These are phyloP conservation scores for Gambusia holbrooki DNA, from an alignment of 2,113 vertebrate genomes.

Conservation along the genomic window DNA sequence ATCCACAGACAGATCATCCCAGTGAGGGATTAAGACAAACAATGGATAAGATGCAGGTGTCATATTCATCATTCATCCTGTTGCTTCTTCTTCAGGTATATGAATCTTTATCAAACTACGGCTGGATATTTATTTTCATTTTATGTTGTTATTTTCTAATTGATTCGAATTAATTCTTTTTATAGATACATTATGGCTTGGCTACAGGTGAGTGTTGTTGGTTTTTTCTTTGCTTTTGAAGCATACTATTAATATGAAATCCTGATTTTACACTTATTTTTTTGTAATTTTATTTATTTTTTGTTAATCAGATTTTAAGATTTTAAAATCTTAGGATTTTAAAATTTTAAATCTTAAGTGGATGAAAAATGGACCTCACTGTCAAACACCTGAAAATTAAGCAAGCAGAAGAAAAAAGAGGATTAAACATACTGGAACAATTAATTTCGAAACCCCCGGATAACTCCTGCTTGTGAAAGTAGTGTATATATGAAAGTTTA, in stretches of 20 bases:
- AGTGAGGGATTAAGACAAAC: constrained; percentile 19
- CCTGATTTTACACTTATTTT: neutral
- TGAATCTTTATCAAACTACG: neutral
- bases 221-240: neutral
- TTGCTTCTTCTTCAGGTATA: constrained; percentile 76
- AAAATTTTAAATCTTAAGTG: neutral
- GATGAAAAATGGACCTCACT: neutral
- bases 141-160: neutral
- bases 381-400: too few relatives aligned
- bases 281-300: too few relatives aligned
- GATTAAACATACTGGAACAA: neutral
- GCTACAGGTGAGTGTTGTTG: constrained; percentile 63
- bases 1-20: constrained; percentile 38
- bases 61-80: constrained; percentile 56
- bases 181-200: constrained; percentile 64
- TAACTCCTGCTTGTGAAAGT: neutral
- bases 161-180: constrained; percentile 9
- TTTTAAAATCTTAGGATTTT: neutral
- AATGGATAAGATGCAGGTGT: constrained; percentile 60
- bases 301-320: neutral
- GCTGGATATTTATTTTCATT: neutral
- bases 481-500: neutral
- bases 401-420: too few relatives aligned
- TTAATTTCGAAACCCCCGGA: neutral
- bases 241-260: neutral